Percentiles rank a stretch among this genome's conserved stretches.
Evolutionary conservation across 2,888 invertebrate genomes (phyloP).

Genomic region (Acrocyrtus sp.): DNA sequence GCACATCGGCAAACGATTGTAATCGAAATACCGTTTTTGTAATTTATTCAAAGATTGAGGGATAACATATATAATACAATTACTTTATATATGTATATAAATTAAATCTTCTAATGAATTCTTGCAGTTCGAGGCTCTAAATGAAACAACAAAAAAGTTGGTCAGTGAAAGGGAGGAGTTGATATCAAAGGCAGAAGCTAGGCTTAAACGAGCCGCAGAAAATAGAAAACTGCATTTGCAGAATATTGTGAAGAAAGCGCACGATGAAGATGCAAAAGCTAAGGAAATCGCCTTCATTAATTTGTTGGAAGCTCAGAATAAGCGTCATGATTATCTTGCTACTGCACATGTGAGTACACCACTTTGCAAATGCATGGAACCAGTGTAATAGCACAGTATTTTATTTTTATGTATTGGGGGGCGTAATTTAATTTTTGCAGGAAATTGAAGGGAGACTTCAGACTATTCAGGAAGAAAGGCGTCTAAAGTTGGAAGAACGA

Average conservation of each 20-base stretch:
- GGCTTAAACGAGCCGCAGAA: constrained; percentile 84
- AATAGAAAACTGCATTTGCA: constrained; percentile 85
- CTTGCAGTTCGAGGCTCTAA: constrained; percentile 57
- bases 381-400: constrained; percentile 4
- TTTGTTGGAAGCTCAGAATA: constrained; percentile 93
- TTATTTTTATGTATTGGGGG: not conserved
- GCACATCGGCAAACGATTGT: too few relatives aligned
- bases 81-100: not conserved
- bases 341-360: constrained; percentile 74
- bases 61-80: not conserved
- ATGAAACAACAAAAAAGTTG: constrained; percentile 61
- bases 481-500: constrained; percentile 87
- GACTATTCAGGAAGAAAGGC: constrained; percentile 87
- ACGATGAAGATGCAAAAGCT: constrained; percentile 96
- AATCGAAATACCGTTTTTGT: too few relatives aligned
- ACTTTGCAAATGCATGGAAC: constrained; percentile 1
- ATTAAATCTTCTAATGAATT: not conserved
- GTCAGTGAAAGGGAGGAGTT: constrained; percentile 56
- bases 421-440: constrained; percentile 63
- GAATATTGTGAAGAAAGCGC: constrained; percentile 92
- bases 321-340: constrained; percentile 89
- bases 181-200: constrained; percentile 63
- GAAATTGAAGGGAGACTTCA: constrained; percentile 70
- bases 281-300: constrained; percentile 98
- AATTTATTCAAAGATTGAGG: not conserved